Evolutionary conservation across 2,888 invertebrate genomes (phyloP).

Genomic region (Perizoma affinitatum): DNA sequence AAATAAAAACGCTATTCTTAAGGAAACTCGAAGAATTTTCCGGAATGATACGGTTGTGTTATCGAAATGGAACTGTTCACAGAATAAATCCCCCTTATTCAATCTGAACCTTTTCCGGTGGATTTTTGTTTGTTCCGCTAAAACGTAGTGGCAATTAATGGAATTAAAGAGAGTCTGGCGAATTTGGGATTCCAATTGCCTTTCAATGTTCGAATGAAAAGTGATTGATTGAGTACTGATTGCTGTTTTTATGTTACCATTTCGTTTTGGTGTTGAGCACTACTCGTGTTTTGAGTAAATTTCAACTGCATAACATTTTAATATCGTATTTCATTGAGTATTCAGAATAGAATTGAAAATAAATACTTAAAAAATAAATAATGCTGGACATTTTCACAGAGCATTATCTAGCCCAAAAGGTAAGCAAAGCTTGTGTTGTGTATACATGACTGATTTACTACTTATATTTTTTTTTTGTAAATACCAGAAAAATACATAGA

Average conservation of each 20-base stretch:
- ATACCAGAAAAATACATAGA: too few relatives aligned
- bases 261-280: conserved; percentile 3
- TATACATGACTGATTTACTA: too few relatives aligned
- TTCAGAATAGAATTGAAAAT: too few relatives aligned
- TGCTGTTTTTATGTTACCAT: conserved; percentile 20
- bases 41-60: too few relatives aligned
- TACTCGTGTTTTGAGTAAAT: conserved; percentile 8
- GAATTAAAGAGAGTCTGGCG: conserved; percentile 39
- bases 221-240: conserved; percentile 27
- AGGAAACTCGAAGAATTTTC: too few relatives aligned
- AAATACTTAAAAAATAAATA: too few relatives aligned
- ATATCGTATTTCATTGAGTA: too few relatives aligned
- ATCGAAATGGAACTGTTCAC: not conserved
- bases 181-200: conserved; percentile 38
- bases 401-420: too few relatives aligned
- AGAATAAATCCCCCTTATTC: conserved; percentile 46
- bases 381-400: too few relatives aligned
- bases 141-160: conserved; percentile 39
- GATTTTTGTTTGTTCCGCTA: conserved; percentile 45
- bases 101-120: conserved; percentile 49
- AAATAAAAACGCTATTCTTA: too few relatives aligned
- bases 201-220: conserved; percentile 28
- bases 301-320: not conserved
- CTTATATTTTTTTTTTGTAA: too few relatives aligned
- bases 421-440: too few relatives aligned